Conservation (phyloP, 2,113 vertebrate genomes). For the Gavialis gangeticus region DNA sequence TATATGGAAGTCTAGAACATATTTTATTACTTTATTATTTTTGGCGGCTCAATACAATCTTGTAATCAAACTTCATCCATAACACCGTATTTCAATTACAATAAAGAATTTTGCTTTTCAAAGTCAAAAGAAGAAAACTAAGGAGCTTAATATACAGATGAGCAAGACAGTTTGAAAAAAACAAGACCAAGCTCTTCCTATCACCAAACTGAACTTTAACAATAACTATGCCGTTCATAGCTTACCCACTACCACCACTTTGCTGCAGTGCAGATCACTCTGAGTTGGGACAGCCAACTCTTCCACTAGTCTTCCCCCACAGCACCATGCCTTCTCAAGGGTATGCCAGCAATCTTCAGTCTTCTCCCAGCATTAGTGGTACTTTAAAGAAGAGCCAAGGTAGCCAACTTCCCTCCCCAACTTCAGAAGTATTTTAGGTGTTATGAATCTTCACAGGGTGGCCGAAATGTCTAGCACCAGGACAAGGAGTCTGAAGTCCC, state of each 20-base stretch:
- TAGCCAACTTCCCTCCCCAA: background rate
- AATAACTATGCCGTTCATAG: background rate
- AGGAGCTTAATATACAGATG: background rate
- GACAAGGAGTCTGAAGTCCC: background rate
- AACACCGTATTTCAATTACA: background rate
- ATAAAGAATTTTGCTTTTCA: background rate
- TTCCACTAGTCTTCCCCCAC: background rate
- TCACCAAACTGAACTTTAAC: background rate
- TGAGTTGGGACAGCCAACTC: background rate
- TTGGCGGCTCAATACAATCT: background rate
- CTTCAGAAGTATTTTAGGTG: background rate
- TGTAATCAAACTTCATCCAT: background rate
- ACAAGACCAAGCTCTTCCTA: background rate
- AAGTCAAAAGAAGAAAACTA: background rate
- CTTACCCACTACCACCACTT: background rate
- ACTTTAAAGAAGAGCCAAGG: background rate
- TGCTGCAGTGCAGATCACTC: background rate
- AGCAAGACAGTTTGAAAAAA: background rate
- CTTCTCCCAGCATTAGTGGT: background rate
- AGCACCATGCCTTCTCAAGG: background rate
- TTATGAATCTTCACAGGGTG: background rate
- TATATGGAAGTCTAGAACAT: background rate
- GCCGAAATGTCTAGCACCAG: background rate
- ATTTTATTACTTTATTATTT: background rate
- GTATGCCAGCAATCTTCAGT: background rate